Percentiles rank a stretch among this genome's conserved stretches.
Evolutionary conservation across 2,113 vertebrate species (phyloP).

Genomic region (Eptesicus fuscus): DNA sequence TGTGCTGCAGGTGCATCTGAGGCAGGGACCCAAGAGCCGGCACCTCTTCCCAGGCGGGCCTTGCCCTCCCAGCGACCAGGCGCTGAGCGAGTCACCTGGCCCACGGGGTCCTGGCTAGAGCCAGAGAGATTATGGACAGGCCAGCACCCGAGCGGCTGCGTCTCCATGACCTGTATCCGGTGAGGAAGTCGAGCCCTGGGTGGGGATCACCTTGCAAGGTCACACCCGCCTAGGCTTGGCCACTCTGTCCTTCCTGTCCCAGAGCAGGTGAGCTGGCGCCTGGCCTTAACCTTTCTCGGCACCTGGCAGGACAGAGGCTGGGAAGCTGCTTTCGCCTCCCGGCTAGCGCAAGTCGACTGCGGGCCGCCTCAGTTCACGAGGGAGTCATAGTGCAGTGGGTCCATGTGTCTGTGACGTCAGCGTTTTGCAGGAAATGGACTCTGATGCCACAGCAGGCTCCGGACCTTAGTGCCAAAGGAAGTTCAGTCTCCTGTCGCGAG

Average conservation of each 20-base stretch:
- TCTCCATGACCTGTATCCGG: neutral
- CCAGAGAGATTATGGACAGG: neutral
- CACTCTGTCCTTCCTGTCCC: neutral
- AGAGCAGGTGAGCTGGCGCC: slow-evolving; percentile 42
- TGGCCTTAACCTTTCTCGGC: neutral
- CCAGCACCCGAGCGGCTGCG: neutral
- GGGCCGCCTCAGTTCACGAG: neutral
- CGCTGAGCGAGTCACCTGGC: neutral
- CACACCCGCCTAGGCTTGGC: neutral
- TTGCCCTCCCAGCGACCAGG: neutral
- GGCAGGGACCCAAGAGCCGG: neutral
- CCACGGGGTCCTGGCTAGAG: neutral
- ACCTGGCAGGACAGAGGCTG: neutral
- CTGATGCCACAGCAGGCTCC: slow-evolving; percentile 47
- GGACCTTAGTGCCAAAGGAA: neutral
- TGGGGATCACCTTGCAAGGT: neutral
- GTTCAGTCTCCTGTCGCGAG: neutral
- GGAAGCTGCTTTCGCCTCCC: neutral
- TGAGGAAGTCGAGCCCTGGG: neutral
- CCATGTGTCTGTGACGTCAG: slow-evolving; percentile 44
- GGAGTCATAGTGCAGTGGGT: slow-evolving; percentile 13
- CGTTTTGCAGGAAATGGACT: neutral
- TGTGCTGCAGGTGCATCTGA: neutral
- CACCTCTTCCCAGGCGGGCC: neutral
- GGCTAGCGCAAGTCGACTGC: neutral